Evolutionary conservation across 2,797 vertebrate genomes (phyloP).

Genomic region (Intellagama lesueurii): DNA sequence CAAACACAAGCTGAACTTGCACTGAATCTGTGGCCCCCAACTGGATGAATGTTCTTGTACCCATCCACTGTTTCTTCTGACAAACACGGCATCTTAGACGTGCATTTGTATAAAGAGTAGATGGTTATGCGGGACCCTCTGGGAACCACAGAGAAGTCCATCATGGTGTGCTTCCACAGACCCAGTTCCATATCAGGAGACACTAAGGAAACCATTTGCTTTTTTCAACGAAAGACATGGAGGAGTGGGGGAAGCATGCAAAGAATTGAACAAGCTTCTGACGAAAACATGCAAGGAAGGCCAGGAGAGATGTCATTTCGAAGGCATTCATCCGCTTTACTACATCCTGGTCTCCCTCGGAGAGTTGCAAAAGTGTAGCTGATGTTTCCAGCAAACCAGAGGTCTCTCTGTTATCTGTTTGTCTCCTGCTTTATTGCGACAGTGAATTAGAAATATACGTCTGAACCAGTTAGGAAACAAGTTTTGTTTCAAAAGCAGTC

Average conservation of each 20-base stretch:
- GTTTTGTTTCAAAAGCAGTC: constrained; percentile 1
- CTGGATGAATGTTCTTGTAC: background rate
- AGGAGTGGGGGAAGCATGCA: background rate
- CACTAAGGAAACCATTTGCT: background rate
- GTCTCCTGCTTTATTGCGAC: background rate
- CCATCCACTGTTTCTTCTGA: background rate
- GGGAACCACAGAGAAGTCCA: background rate
- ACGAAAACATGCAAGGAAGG: background rate
- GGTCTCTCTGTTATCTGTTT: background rate
- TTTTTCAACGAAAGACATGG: constrained; percentile 21
- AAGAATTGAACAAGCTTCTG: constrained; percentile 30
- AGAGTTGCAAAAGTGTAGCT: constrained; percentile 5
- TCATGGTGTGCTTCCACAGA: background rate
- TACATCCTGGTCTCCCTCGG: background rate
- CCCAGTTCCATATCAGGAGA: background rate
- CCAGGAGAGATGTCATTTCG: constrained; percentile 18
- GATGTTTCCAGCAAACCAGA: background rate
- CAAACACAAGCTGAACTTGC: background rate
- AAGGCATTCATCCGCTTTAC: background rate
- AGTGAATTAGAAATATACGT: constrained; percentile 3
- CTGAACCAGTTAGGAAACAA: background rate
- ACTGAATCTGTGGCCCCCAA: background rate
- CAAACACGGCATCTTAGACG: background rate
- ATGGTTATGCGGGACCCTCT: background rate
- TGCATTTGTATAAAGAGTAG: background rate